Evolutionary conservation across 2,797 vertebrate species (phyloP).

Genomic region (Myotis pilosus): DNA sequence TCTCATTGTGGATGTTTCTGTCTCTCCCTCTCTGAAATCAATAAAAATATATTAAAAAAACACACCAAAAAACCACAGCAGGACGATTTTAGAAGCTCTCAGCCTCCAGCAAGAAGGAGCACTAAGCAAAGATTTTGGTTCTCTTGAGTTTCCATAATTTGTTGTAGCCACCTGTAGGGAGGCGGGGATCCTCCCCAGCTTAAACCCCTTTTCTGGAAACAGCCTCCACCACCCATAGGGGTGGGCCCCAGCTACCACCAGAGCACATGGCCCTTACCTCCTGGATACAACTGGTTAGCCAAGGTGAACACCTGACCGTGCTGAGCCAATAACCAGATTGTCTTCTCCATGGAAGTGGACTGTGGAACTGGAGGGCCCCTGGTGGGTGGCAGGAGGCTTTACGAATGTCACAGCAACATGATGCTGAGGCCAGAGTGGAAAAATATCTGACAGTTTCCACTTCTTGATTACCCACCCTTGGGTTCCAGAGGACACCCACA

Average conservation of each 20-base stretch:
- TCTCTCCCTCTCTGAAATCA: too few relatives aligned
- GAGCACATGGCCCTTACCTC: too few relatives aligned
- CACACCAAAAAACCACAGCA: not conserved
- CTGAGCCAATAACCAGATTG: not conserved
- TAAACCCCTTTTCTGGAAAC: not conserved
- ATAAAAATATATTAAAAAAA: too few relatives aligned
- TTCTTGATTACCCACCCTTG: not conserved
- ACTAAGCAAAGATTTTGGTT: not conserved
- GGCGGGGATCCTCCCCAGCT: not conserved
- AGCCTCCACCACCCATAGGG: not conserved
- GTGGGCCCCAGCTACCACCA: not conserved
- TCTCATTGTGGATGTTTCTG: too few relatives aligned
- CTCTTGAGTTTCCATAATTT: not conserved
- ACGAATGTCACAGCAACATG: not conserved
- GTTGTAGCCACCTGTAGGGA: not conserved
- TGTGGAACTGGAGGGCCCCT: not conserved
- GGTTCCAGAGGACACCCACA: not conserved
- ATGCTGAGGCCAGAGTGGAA: not conserved
- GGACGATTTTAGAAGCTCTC: not conserved
- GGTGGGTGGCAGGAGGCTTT: too few relatives aligned
- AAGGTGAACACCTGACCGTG: not conserved
- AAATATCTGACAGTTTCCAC: not conserved
- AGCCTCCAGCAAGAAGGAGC: not conserved
- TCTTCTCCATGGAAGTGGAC: not conserved
- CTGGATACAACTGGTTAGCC: not conserved